Percentiles rank a stretch among this genome's conserved stretches.
phyloP scores from a whole-genome alignment of 2,888 invertebrate genomes.

The Pedicia rivosa region DNA sequence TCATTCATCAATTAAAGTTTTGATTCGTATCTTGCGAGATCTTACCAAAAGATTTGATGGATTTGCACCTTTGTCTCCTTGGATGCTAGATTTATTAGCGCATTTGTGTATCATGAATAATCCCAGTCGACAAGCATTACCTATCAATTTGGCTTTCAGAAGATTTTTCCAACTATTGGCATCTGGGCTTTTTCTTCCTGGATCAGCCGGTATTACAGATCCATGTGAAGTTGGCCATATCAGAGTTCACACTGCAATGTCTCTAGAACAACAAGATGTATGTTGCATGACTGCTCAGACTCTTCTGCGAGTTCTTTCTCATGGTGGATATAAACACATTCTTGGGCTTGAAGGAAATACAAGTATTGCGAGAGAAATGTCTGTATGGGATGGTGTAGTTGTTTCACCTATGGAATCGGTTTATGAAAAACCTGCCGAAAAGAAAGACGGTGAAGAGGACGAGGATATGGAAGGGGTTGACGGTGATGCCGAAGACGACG shows the following conservation, averaged over 20 bases:
- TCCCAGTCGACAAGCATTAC: slow-evolving; percentile 79
- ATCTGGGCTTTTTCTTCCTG: slow-evolving; percentile 89
- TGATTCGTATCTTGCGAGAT: slow-evolving; percentile 88
- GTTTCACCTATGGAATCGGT: slow-evolving; percentile 91
- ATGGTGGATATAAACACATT: slow-evolving; percentile 88
- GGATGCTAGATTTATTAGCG: slow-evolving; percentile 92
- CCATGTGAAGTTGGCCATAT: slow-evolving; percentile 85
- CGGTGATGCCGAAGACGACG: slow-evolving; percentile 28
- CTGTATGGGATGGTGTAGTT: slow-evolving; percentile 92
- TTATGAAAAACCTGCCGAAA: slow-evolving; percentile 64
- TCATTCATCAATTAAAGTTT: slow-evolving; percentile 88
- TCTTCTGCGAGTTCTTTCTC: slow-evolving; percentile 71
- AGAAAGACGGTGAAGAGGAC: slow-evolving; percentile 54
- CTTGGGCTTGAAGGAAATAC: slow-evolving; percentile 45
- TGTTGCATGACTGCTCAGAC: slow-evolving; percentile 86
- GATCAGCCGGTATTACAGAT: slow-evolving; percentile 82
- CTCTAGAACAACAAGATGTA: slow-evolving; percentile 79
- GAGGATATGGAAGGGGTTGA: slow-evolving; percentile 48
- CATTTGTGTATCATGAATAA: slow-evolving; percentile 96
- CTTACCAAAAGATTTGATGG: slow-evolving; percentile 79
- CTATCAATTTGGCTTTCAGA: slow-evolving; percentile 80
- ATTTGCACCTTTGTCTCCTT: slow-evolving; percentile 79
- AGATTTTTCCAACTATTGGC: slow-evolving; percentile 82
- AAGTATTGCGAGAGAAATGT: slow-evolving; percentile 61
- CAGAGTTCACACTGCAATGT: slow-evolving; percentile 79